Percentiles rank a stretch among this genome's conserved stretches.
Evolutionary conservation across 2,888 invertebrate genomes (phyloP).

Genomic region (Dynastes maya): DNA sequence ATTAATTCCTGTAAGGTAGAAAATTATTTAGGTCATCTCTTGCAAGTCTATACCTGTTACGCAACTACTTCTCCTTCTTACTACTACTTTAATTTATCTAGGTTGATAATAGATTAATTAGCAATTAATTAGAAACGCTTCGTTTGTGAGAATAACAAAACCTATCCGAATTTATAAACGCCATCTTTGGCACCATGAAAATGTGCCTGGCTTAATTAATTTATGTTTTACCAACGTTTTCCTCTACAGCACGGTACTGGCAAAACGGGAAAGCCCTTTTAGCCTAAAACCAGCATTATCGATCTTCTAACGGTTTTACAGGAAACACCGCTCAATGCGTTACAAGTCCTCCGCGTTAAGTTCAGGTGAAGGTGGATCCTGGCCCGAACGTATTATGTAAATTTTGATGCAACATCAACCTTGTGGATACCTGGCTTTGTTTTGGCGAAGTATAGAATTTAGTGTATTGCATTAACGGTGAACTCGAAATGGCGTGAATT

Average conservation of each 20-base stretch:
- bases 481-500: not conserved
- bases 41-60: no score
- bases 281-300: constrained; percentile 16
- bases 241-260: not conserved
- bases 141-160: not conserved
- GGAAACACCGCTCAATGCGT: constrained; percentile 1
- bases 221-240: constrained; percentile 15
- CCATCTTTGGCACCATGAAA: not conserved
- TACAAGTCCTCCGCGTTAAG: not conserved
- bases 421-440: not conserved
- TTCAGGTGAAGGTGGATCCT: not conserved
- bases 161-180: not conserved
- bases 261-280: constrained; percentile 5
- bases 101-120: not conserved
- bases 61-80: no score
- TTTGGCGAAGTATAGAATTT: constrained; percentile 10
- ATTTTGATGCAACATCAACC: constrained; percentile 14
- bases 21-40: no score
- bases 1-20: no score
- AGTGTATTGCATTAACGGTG: not conserved
- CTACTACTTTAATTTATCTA: not conserved
- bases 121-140: not conserved
- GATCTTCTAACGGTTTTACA: constrained; percentile 16
- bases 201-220: constrained; percentile 1
- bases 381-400: constrained; percentile 10